These are phyloP conservation scores for Haliclona indistincta DNA, from an alignment of 37 sponge, comb jelly and placozoan genomes.

Conservation along the genomic window DNA sequence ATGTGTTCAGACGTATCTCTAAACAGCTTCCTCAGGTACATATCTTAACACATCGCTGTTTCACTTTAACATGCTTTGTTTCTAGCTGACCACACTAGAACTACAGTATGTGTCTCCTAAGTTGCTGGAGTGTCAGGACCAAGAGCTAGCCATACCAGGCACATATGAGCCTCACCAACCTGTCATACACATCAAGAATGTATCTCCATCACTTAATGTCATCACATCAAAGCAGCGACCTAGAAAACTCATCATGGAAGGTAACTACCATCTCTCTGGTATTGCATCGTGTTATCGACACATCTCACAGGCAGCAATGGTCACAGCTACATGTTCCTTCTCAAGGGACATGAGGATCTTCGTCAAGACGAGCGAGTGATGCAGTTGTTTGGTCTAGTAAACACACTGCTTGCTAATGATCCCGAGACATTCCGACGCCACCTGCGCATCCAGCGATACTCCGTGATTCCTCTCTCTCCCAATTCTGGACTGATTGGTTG, in stretches of 20 bases:
- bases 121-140: slow-evolving; percentile 75
- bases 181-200: slow-evolving; percentile 82
- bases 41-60: background rate
- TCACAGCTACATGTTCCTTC: slow-evolving; percentile 87
- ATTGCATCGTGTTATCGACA: background rate
- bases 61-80: slow-evolving; percentile 3
- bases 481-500: slow-evolving; percentile 98
- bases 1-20: slow-evolving; percentile 94
- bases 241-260: slow-evolving; percentile 91
- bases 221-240: slow-evolving; percentile 97
- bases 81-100: slow-evolving; percentile 86
- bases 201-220: slow-evolving; percentile 79
- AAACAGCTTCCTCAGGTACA: slow-evolving; percentile 94
- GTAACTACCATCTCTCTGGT: slow-evolving; percentile 15
- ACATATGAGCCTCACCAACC: slow-evolving; percentile 90
- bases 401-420: slow-evolving; percentile 88
- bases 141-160: slow-evolving; percentile 95
- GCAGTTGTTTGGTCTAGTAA: slow-evolving; percentile 98
- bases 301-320: slow-evolving; percentile 86
- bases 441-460: slow-evolving; percentile 91
- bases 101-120: slow-evolving; percentile 96
- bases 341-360: slow-evolving; percentile 98
- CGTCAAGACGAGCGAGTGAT: slow-evolving; percentile 97
- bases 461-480: slow-evolving; percentile 95
- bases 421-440: slow-evolving; percentile 93